Conservation (phyloP, 2,797 vertebrate species). For the Chloroceryle amazona region DNA sequence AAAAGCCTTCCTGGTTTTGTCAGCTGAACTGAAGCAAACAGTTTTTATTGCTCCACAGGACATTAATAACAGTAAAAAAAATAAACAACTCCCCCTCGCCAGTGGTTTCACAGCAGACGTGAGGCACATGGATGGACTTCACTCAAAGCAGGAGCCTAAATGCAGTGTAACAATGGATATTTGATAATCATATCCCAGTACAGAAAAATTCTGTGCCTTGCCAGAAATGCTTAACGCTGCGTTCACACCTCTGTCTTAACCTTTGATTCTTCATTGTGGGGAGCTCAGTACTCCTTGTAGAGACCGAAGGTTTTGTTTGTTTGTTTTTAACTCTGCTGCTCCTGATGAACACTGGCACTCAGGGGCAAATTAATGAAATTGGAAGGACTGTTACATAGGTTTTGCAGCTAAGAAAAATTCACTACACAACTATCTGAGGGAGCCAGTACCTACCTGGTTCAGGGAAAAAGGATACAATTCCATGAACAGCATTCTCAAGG, state of each 20-base stretch:
- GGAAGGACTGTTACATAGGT: neutral
- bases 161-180: neutral
- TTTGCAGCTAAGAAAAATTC: neutral
- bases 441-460: neutral
- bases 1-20: constrained; percentile 25
- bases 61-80: neutral
- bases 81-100: fast-evolving
- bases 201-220: neutral
- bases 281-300: neutral
- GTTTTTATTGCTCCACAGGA: neutral
- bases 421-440: neutral
- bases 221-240: neutral
- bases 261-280: neutral
- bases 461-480: neutral
- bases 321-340: neutral
- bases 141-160: neutral
- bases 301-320: neutral
- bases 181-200: neutral
- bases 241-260: neutral
- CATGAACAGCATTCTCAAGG: neutral
- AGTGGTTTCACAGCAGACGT: neutral
- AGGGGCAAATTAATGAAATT: neutral
- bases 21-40: neutral
- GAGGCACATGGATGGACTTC: neutral
- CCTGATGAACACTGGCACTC: fast-evolving